Evolutionary conservation across 2,113 vertebrate species (phyloP), one percentile per base, ranked within the genome.

Genomic region (Burhinus oedicnemus): DNA sequence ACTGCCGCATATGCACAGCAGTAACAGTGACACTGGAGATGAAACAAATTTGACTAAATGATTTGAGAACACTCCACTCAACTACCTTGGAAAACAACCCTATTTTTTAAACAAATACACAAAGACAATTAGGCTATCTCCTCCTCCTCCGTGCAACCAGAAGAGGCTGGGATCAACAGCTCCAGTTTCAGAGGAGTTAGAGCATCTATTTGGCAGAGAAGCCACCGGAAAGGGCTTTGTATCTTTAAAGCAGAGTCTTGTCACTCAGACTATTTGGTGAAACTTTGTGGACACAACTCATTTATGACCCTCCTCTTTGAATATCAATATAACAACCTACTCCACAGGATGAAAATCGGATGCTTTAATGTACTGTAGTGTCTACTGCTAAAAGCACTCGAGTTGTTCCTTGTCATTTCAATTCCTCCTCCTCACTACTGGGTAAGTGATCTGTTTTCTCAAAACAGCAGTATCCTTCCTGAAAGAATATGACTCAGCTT

Each of bases 401-500:
- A 91, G 83, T 83, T 95, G 74, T 44, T 97, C 91, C 84, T 74
- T 91, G 91, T 95, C 94, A 95, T 87, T 91, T 87, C 93, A 95
- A 95, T 94, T 93, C 96, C 91, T 89, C 97, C 96, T 93, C 76
- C 91, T 94, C 94, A 89, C 81, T 93, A 92, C 92, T 82, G 89
- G 87, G 83, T 95, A 96, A 91, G 76, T 90, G 91, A 97, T 78
- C 83, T 87, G 92, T 91, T 90, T 94, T 89, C 86, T 95, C 83
- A 93, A 87, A 91, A 90, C 90, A 89, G 92, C 97, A 97, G 88
- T 94, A 97, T 87, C 93, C 96, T 97, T 98, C 95, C 93, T 96
- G 92, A 97, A 97, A 86, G 76, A 97, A 92, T 95, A 94, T 97
- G 97, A 98, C 97, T 97, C 97, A 98, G 95, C 93, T 98, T 96